Base-by-base conservation (phyloP, 2,113 vertebrate species). In the Psammodynastes pulverulentus region DNA sequence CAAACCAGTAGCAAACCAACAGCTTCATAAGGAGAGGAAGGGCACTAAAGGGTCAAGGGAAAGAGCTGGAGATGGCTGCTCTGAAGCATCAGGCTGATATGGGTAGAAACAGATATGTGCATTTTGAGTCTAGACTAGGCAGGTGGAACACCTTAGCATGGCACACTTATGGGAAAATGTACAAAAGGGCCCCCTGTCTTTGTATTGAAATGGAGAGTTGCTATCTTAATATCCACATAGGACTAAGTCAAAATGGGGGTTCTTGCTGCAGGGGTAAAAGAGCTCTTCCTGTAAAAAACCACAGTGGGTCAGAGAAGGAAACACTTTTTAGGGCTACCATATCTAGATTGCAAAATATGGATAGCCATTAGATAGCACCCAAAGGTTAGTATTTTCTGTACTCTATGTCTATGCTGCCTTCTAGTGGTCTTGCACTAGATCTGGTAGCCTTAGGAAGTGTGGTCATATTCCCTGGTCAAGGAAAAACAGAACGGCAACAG, bases 1-100 rank as follows among this genome's bases (percentile, higher is more conserved):
- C 91, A 89, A 92, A 86, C 79, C 53, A 89, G 87, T 85, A 92
- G 87, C 91, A 84, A 88, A 58, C 29, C 34, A 49, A 92, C 72
- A 89, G 72, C 88, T 92, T 89, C 72, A 26, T 43, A 89, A 85
- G 29, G 91, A 89, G 88, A n/a, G 24, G 72, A 45, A 49, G 67
- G 87, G 87, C 26, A 29, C n/a, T 52, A 43, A 58, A 58, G 43
- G 88, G 52, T 45, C 21, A 23, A 23, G 67, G 52, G n/a, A 85
- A 43, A 52, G 87, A 62, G 86, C 53, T 85, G 91, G 79, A 87
- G 56, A 24, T 62, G 26, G 86, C 86, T 88, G 86, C 86, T 88
- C 46, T 29, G 91, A 86, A 91, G 86, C 91, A 91, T 43, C 56
- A 52, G 91, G 56, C 46, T 52, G 85, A 58, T 39, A 24, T 49